A percentile compares a stretch with the other conserved stretches of the same genome.
Conservation (phyloP, 2,888 invertebrate genomes). For the Tetropium fuscum region DNA sequence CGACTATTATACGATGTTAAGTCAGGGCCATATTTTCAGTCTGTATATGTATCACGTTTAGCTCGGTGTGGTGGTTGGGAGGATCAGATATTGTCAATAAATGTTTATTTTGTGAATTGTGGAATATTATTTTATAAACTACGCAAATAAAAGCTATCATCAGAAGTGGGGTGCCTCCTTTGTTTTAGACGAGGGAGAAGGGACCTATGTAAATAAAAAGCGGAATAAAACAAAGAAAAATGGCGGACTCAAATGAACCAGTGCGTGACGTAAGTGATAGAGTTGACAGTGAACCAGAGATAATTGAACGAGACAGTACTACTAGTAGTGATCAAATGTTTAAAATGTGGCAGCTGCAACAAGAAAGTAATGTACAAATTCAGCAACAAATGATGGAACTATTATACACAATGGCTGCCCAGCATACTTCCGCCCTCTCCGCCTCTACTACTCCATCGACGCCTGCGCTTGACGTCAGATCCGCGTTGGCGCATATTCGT, state of each 20-base stretch:
- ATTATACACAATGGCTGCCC: slow-evolving; percentile 27
- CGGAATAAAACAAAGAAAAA: neutral
- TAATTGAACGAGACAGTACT: slow-evolving; percentile 1
- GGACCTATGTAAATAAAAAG: neutral
- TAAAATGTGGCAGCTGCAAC: slow-evolving; percentile 16
- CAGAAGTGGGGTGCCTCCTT: neutral
- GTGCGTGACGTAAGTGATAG: neutral
- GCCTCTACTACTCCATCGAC: slow-evolving; percentile 1
- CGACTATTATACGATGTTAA: no score
- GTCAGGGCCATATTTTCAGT: no score
- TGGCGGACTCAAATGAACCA: neutral
- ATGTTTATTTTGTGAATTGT: no score
- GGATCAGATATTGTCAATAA: no score
- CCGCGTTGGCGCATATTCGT: slow-evolving; percentile 19
- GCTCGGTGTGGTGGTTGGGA: no score
- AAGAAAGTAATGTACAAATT: slow-evolving; percentile 26
- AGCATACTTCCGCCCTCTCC: neutral
- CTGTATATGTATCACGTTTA: no score
- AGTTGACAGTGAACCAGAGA: neutral
- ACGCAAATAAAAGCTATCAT: neutral
- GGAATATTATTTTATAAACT: no score
- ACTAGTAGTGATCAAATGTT: neutral
- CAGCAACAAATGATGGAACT: slow-evolving; percentile 29
- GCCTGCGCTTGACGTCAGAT: slow-evolving; percentile 7
- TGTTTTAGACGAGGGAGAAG: neutral